These are phyloP conservation scores for Stegodyphus mimosarum DNA, from an alignment of 1,140 invertebrate genomes.

Conservation along the genomic window DNA sequence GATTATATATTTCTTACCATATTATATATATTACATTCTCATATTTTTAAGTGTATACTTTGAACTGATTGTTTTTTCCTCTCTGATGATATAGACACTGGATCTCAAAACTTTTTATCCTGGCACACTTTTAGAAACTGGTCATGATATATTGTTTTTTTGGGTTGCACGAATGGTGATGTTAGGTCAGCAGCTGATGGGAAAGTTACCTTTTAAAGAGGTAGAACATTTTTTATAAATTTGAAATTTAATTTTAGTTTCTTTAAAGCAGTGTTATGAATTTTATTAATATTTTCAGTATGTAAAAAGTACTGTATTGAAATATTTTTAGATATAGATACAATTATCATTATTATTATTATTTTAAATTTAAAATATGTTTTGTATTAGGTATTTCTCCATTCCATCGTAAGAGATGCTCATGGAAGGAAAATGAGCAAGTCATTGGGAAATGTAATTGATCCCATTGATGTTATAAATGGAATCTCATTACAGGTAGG, in stretches of 20 bases:
- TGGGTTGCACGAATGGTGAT: slow-evolving; percentile 99
- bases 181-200: slow-evolving; percentile 90
- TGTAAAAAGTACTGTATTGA: not conserved
- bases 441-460: slow-evolving; percentile 98
- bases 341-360: not conserved
- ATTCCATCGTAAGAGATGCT: slow-evolving; percentile 97
- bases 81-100: slow-evolving; percentile 26
- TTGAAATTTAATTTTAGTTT: not conserved
- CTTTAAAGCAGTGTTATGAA: not conserved
- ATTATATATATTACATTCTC: too few relatives aligned
- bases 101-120: slow-evolving; percentile 85
- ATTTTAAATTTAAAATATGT: not conserved
- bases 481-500: slow-evolving; percentile 84
- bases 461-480: slow-evolving; percentile 96
- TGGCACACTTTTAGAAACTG: slow-evolving; percentile 92
- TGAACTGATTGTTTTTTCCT: not conserved
- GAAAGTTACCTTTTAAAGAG: slow-evolving; percentile 92
- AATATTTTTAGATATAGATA: not conserved
- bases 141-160: slow-evolving; percentile 99
- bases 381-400: slow-evolving; percentile 72
- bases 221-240: not conserved
- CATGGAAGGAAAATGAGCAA: slow-evolving; percentile 99
- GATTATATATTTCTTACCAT: too few relatives aligned
- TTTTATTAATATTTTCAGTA: not conserved
- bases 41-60: not conserved